Base-by-base conservation (phyloP, 2,888 invertebrate genomes). In the Choreutis nemorana region DNA sequence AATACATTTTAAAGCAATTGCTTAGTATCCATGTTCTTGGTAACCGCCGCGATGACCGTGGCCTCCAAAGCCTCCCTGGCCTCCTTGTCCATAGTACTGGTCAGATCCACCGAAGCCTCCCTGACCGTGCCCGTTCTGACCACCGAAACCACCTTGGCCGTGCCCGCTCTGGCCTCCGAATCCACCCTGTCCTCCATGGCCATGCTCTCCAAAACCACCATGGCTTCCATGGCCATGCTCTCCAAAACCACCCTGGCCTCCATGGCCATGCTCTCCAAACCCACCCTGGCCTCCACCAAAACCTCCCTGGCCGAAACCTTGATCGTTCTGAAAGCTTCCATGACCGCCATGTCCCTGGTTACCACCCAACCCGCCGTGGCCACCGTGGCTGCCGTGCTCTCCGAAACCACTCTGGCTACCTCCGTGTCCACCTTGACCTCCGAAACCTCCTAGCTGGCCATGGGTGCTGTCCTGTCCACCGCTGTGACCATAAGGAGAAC, bases 111-210 rank as follows among this genome's bases (percentile, higher is more conserved):
- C 29, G 2, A 36, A 34, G 2, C 40, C 37, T 12, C 37, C 33
- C n/a, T 40, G 36, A 2, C 35, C 35, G 7, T 31, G 35, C 2
- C 40, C 43, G 1, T 32, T 36, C 8, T 37, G 38, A 10, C 26
- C 29, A 2, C 31, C 37, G 14, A 24, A 26, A 2, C 34, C 32
- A 2, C 23, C 26, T 8, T 33, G 30, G 1, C 34, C 30, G 4
- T 23, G 23, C 4, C 32, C 30, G 6, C 30, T 16, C 7, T 26
- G 25, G 2, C 32, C 29, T 4, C 26, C 28, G 5, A 36, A 33
- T 8, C 29, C 14, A 5, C 32, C 32, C 8, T 28, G 32, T 3
- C 31, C 28, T 9, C 26, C 29, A 6, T 12, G 29, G 21, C 29
- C 29, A 5, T 28, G 30, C 4, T 29, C 29, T n/a, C 29, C 27